phyloP scores from a whole-genome alignment of 2,888 invertebrate genomes.

The Idaea aversata region DNA sequence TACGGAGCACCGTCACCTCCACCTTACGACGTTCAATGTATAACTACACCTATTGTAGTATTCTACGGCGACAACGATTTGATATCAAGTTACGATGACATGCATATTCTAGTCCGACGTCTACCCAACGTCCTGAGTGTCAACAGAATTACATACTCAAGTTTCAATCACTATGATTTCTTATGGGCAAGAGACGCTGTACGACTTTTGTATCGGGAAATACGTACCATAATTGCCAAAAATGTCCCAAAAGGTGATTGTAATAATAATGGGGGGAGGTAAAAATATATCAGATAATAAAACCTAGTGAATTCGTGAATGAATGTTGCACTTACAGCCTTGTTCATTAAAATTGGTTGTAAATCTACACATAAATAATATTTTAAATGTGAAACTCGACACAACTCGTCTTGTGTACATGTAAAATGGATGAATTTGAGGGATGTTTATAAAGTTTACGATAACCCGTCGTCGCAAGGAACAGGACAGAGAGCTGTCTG shows the following conservation, averaged over 20 bases:
- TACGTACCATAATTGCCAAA: conserved; percentile 9
- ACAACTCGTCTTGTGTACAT: too few relatives aligned
- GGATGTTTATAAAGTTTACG: too few relatives aligned
- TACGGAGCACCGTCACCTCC: conserved; percentile 30
- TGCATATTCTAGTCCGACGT: conserved; percentile 18
- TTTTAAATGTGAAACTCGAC: too few relatives aligned
- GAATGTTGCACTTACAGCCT: too few relatives aligned
- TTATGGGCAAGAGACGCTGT: conserved; percentile 33
- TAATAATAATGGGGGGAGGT: too few relatives aligned
- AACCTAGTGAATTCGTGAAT: too few relatives aligned
- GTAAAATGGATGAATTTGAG: too few relatives aligned
- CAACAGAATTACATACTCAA: conserved; percentile 23
- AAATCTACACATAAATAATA: too few relatives aligned
- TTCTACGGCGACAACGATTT: conserved; percentile 35
- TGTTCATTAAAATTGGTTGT: too few relatives aligned
- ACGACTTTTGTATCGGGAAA: conserved; percentile 18
- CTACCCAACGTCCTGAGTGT: conserved; percentile 32
- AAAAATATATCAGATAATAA: too few relatives aligned
- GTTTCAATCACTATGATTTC: conserved; percentile 36
- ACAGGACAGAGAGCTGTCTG: too few relatives aligned
- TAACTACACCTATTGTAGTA: conserved; percentile 29
- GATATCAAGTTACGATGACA: conserved; percentile 25
- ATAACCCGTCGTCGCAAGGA: too few relatives aligned
- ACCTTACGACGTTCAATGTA: conserved; percentile 28
- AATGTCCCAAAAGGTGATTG: neutral